A percentile compares a stretch with the other conserved stretches of the same genome.
Evolutionary conservation across 2,113 vertebrate genomes (phyloP).

Genomic region (Bombycilla garrulus): DNA sequence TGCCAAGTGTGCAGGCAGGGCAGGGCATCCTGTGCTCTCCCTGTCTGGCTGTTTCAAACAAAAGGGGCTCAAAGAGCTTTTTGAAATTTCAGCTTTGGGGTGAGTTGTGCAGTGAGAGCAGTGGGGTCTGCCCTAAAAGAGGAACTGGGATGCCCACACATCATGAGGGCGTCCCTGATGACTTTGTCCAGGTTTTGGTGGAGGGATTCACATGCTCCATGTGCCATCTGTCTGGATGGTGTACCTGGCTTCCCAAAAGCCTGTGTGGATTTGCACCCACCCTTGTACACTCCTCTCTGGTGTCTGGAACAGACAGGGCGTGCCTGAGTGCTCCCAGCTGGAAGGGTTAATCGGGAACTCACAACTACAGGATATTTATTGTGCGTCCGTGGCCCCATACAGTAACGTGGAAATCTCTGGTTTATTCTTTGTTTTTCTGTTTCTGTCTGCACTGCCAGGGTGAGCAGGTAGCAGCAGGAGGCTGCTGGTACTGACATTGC

Average conservation of each 20-base stretch:
- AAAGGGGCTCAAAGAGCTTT: background rate
- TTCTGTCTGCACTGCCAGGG: background rate
- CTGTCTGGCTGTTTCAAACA: background rate
- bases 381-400: background rate
- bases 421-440: background rate
- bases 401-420: background rate
- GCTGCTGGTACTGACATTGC: background rate
- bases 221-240: fast-evolving
- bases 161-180: fast-evolving
- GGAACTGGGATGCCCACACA: background rate
- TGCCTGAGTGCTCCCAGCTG: fast-evolving
- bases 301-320: background rate
- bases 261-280: background rate
- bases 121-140: background rate
- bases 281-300: background rate
- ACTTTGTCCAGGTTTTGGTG: fast-evolving
- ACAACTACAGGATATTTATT: background rate
- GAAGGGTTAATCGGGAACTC: background rate
- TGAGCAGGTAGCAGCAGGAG: background rate
- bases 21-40: fast-evolving
- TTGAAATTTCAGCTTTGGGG: background rate
- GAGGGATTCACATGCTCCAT: fast-evolving
- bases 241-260: background rate
- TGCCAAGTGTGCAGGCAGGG: background rate
- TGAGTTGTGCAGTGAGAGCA: fast-evolving